Percentiles rank a stretch among this genome's conserved stretches.
phyloP scores from a whole-genome alignment of 2,113 vertebrate species.

The Upupa epops region DNA sequence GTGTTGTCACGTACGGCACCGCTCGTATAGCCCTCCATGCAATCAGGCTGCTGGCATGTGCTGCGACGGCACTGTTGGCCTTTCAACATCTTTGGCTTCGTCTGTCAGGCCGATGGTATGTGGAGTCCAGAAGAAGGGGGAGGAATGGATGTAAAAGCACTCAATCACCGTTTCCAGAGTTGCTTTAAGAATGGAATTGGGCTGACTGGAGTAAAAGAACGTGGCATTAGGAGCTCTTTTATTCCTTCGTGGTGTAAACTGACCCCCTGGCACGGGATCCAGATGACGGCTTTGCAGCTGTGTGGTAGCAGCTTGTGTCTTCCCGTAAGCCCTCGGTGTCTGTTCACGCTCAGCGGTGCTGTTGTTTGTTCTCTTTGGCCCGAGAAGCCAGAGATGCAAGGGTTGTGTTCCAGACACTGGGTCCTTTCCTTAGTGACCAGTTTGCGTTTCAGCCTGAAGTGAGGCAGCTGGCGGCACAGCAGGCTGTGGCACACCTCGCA shows the following conservation, averaged over 20 bases:
- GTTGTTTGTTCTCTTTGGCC: conserved; percentile 29
- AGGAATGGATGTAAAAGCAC: not conserved
- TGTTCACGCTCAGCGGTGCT: not conserved
- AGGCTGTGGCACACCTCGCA: not conserved
- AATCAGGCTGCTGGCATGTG: not conserved
- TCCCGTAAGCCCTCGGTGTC: not conserved
- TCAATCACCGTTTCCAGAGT: not conserved
- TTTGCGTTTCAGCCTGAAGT: conserved; percentile 36
- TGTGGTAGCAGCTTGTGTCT: not conserved
- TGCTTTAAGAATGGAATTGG: not conserved
- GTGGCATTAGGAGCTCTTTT: not conserved
- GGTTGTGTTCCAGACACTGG: conserved; percentile 8
- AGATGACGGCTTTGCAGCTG: conserved; percentile 7
- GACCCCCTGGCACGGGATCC: not conserved
- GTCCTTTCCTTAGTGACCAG: not conserved
- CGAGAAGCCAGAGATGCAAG: not conserved
- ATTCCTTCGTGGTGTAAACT: not conserved
- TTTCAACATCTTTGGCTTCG: not conserved
- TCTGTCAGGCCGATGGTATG: not conserved
- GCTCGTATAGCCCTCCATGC: not conserved
- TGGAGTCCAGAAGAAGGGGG: not conserved
- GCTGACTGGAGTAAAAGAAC: not conserved
- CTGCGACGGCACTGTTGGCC: not conserved
- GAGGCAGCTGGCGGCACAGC: not conserved
- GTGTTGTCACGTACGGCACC: not conserved